Percentiles rank a stretch among this genome's conserved stretches.
phyloP scores from a whole-genome alignment of 2,888 invertebrate species.

The Pterobdella sp. region DNA sequence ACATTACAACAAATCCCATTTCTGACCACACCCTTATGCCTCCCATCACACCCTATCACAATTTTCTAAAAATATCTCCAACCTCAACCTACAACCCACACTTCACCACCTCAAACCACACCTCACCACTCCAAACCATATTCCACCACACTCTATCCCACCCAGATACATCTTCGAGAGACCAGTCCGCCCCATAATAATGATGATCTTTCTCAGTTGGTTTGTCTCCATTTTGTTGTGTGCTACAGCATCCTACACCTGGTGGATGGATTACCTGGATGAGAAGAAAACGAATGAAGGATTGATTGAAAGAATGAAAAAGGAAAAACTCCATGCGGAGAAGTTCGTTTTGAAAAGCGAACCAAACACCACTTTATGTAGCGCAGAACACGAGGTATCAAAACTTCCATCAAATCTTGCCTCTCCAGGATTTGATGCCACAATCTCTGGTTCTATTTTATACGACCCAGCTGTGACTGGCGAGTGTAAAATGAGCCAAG shows the following conservation, averaged over 20 bases:
- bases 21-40: no score
- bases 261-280: constrained; percentile 17
- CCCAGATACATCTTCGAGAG: constrained; percentile 90
- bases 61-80: neutral
- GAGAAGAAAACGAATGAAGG: neutral
- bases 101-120: neutral
- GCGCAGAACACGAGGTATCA: neutral
- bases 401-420: neutral
- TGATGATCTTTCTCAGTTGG: constrained; percentile 88
- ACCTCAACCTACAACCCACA: neutral
- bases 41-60: no score
- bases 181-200: constrained; percentile 67
- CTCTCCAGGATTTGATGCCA: neutral
- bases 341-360: neutral
- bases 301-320: neutral
- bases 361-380: neutral
- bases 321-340: neutral
- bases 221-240: constrained; percentile 81
- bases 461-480: constrained; percentile 39
- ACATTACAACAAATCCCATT: no score
- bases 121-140: neutral
- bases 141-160: constrained; percentile 57
- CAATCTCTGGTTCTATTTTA: neutral
- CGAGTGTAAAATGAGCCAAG: constrained; percentile 82
- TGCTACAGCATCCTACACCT: constrained; percentile 71